Evolutionary conservation across 2,797 vertebrate genomes (phyloP).

Genomic region (Myotis myotis): DNA sequence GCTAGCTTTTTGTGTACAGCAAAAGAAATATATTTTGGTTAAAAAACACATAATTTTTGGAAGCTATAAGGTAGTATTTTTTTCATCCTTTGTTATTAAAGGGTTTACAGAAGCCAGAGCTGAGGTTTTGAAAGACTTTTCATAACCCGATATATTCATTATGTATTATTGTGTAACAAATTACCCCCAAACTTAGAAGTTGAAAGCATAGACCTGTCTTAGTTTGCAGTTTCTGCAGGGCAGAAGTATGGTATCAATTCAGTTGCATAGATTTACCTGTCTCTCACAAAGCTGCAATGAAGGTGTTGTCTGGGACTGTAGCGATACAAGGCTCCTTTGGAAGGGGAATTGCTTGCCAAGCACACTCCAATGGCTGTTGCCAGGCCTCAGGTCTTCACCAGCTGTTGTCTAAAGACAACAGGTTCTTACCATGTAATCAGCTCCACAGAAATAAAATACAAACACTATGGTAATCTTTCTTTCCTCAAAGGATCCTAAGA

Average conservation of each 20-base stretch:
- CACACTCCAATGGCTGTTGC: accelerated
- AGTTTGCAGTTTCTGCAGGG: neutral
- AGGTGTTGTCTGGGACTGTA: neutral
- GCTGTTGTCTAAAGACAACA: neutral
- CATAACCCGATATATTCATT: neutral
- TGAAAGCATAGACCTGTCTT: neutral
- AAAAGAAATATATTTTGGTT: neutral
- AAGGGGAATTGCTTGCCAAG: neutral
- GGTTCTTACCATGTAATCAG: neutral
- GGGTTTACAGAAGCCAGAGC: neutral
- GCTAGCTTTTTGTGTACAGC: neutral
- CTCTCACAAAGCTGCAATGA: neutral
- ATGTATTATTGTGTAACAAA: neutral
- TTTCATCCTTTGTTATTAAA: neutral
- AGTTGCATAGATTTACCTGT: neutral
- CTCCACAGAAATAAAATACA: too few relatives aligned
- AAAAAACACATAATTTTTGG: neutral
- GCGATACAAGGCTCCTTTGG: neutral
- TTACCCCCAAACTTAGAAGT: neutral
- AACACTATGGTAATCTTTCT: neutral
- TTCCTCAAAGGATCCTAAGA: neutral
- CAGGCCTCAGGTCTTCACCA: neutral
- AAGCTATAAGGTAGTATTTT: neutral
- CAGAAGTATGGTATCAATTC: neutral
- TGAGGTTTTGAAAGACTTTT: neutral